Base-by-base conservation (phyloP, 2,797 vertebrate genomes). In the Denticeps clupeoides region DNA sequence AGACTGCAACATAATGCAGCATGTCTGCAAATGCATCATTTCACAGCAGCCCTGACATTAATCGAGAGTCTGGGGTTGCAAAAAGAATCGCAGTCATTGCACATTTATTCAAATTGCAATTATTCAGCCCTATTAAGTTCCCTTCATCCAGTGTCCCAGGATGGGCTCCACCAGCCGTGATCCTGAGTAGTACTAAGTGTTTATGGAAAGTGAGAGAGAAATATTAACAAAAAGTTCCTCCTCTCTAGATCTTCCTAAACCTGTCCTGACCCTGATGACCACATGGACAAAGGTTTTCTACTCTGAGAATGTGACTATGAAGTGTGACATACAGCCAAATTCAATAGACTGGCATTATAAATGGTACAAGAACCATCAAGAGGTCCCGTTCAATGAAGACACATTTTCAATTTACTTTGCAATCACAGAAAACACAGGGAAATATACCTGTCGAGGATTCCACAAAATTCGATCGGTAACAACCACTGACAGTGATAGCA, bases 251-350 rank as follows among this genome's bases (percentile, higher is more conserved):
- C 75, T 70, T 18, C 74, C 76, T 7, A 1, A 22, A 40, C 56
- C 77, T n/a, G 2, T 4, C 0, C 51, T 85, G 29, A 22, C 4
- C 5, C 54, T 82, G 38, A 44, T 73, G 46, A 85, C 77, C 26
- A 69, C 67, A 45, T 81, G 77, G 78, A 65, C 69, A 2, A 73
- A 82, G 2, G 78, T 70, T 10, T 76, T 84, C 43, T 64, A 67
- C 44, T 75, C 78, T 1, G 72, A 80, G 43, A 78, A 44, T 40
- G 58, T 84, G 45, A 26, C 37, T 16, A 74, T 85, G n/a, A 21
- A 15, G 10, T 85, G 83, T 69, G 27, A 58, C 3, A 64, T 84
- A 26, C 2, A 37, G 6, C 19, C 0, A 12, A 43, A 37, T 47
- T 43, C 53, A 1, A 26, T 27, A 16, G 19, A 55, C 22, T 77